Base-by-base conservation (phyloP, 1,140 invertebrate genomes). In the Trachelipus rathkii region DNA sequence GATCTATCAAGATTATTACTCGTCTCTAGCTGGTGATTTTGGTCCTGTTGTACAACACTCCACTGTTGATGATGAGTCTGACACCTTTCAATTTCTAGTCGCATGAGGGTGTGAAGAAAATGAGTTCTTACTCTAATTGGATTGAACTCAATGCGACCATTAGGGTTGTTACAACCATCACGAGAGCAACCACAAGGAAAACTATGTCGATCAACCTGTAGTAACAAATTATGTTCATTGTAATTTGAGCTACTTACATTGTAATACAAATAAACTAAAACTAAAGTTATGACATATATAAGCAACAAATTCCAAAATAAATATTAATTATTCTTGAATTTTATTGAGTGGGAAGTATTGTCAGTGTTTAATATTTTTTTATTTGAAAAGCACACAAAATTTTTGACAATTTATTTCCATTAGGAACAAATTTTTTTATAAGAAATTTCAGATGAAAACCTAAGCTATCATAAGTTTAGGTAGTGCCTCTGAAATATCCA, bases 181-280 rank as follows among this genome's bases (percentile, higher is more conserved):
- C 93, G 90, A 0, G 93, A 92, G 86, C 97, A 99, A 23, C 95
- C 95, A 85, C 97, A 99, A 0, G 97, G 97, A 85, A 98, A 99
- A 83, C 94, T 96, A 66, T 95, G 87, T 78, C 96, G 89, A 86
- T 98, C 96, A 23, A 99, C 94, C 89, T 90, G 78, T 6, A 82
- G 77, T n/a, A 50, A 67, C 8, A 60, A 33, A 33, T 33, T 33
- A 33, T 33, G 6, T 33, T 33, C 6, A 33, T 33, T 33, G 33
- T 33, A 3, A 33, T 33, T 33, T 33, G 33, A 33, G 33, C 33
- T 33, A 33, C 33, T 33, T 33, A 6, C 33, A 33, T 33, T 33
- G 33, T 33, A 33, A 33, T 33, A 33, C 33, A 33, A 33, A 33
- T 33, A 33, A 33, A 33, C 33, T 33, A 33, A 33, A 33, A 33